Evolutionary conservation across 92 coral and sea anemone species (phyloP).

Genomic region (Paragorgia papillata): DNA sequence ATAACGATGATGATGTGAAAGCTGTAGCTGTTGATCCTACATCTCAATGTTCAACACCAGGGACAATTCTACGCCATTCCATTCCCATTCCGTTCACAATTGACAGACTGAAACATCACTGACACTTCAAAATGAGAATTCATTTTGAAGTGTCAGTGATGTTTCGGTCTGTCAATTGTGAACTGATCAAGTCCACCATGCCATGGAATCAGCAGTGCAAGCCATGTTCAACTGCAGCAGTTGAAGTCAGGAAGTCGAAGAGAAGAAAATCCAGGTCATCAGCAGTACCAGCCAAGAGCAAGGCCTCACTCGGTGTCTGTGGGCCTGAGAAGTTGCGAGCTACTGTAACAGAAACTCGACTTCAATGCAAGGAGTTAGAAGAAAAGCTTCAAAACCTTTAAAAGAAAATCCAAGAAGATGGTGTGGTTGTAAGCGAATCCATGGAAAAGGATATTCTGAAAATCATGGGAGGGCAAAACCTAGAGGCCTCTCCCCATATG

Average conservation of each 20-base stretch:
- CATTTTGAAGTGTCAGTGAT: conserved; percentile 7
- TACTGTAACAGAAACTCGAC: no score
- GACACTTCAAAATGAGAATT: no score
- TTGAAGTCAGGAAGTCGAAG: neutral
- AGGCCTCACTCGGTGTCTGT: no score
- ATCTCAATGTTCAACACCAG: conserved; percentile 2
- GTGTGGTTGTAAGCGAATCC: conserved; percentile 3
- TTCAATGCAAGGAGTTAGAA: no score
- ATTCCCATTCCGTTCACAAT: neutral
- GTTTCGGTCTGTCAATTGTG: conserved; percentile 14
- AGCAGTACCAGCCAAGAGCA: neutral
- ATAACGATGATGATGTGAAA: conserved; percentile 14
- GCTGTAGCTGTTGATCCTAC: no score
- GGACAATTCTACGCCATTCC: conserved; percentile 18
- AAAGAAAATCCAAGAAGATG: neutral
- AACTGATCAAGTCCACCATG: neutral
- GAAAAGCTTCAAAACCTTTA: neutral
- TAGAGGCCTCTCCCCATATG: conserved; percentile 49
- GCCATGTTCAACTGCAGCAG: conserved; percentile 14
- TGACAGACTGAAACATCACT: no score
- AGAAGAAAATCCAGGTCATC: conserved; percentile 12
- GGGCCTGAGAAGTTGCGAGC: no score
- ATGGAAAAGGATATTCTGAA: neutral
- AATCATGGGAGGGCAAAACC: conserved; percentile 13
- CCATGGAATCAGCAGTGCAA: conserved; percentile 1